Evolutionary conservation across 1,140 invertebrate genomes (phyloP).

Genomic region (Tribolium madens): DNA sequence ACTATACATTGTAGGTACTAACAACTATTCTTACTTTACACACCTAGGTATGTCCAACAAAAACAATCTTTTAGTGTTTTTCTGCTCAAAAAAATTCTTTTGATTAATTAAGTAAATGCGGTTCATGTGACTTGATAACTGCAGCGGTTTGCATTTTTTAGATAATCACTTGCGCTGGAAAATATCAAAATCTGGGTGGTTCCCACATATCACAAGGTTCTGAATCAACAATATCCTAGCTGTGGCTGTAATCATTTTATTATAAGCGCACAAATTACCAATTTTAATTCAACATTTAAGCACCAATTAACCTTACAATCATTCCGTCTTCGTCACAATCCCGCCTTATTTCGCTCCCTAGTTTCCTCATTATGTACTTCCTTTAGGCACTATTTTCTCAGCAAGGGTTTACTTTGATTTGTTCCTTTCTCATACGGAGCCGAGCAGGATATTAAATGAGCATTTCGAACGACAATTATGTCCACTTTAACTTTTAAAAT

Average conservation of each 20-base stretch:
- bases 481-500: slow-evolving; percentile 25
- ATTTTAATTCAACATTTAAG: slow-evolving; percentile 31
- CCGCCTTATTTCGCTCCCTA: slow-evolving; percentile 54
- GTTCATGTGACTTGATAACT: slow-evolving; percentile 29
- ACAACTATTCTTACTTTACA: too few relatives aligned
- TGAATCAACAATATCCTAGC: neutral
- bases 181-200: slow-evolving; percentile 23
- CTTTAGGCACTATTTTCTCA: slow-evolving; percentile 59
- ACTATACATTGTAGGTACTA: too few relatives aligned
- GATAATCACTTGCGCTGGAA: slow-evolving; percentile 2
- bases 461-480: slow-evolving; percentile 23
- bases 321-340: slow-evolving; percentile 41
- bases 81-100: too few relatives aligned
- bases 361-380: slow-evolving; percentile 62
- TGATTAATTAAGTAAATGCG: too few relatives aligned
- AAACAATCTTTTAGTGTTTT: too few relatives aligned
- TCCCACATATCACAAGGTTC: neutral
- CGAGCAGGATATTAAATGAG: slow-evolving; percentile 59
- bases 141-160: slow-evolving; percentile 32
- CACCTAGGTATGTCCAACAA: too few relatives aligned
- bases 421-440: slow-evolving; percentile 57
- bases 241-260: slow-evolving; percentile 3
- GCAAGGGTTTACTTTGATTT: slow-evolving; percentile 60
- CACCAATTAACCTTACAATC: slow-evolving; percentile 31
- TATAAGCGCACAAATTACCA: slow-evolving; percentile 11